Evolutionary conservation across 2,797 vertebrate genomes (phyloP), one percentile per base, ranked within the genome.

Genomic region (Agapornis canus): DNA sequence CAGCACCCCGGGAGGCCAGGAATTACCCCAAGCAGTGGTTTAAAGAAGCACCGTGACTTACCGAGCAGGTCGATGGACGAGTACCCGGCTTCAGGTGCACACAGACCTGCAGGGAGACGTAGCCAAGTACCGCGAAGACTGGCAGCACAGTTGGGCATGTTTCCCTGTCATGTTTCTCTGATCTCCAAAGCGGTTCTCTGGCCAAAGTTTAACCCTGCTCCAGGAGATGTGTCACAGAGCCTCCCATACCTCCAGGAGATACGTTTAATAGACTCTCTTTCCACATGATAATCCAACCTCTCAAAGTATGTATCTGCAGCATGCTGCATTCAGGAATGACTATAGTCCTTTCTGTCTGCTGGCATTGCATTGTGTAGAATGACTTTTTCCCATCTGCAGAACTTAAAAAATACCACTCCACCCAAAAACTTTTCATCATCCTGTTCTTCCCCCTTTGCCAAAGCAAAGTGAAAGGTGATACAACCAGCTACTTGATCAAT

Each of bases 361-460:
- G 45, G 82, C 45, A 37, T 60, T 11, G 10, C 22, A 11, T 47
- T 31, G 8, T 29, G 68, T 11, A 39, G 77, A 90, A 65, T 15
- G 12, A 42, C 39, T 63, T 45, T 32, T 73, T 68, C 73, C 42
- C 20, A 5, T 39, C 85, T 82, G 66, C 56, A 43, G 63, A 51
- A 11, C 60, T 68, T 76, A 39, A 70, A 49, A 69, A 59, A 69
- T 32, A 56, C 51, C 49, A 20, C 37, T 79, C 37, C 76, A 92
- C 52, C 71, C 85, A 92, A 77, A 94, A 92, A 86, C 57, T 77
- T 72, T 71, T 77, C 89, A 83, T 88, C 61, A 69, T 51, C 42
- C 82, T 26, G 11, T 57, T 71, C 86, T 80, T 56, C 31, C 49
- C 37, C 16, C 25, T 68, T 59, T 59, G 71, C 72, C 91, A 81